Evolutionary conservation across 2,888 invertebrate species (phyloP).

Genomic region (Tribolium freemani): DNA sequence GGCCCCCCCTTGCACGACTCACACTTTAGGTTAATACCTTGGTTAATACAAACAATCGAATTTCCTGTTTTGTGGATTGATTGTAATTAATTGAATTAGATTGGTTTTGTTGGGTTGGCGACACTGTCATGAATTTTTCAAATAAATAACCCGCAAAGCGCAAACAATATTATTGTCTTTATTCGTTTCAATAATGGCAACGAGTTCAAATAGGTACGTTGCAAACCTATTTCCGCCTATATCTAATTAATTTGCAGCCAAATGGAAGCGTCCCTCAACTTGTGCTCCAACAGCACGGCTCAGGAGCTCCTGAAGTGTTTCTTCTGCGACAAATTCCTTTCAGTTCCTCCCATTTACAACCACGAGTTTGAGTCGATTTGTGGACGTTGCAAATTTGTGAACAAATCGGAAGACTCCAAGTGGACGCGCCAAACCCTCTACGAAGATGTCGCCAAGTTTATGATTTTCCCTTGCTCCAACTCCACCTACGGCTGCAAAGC

Average conservation of each 20-base stretch:
- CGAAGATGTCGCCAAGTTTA: slow-evolving; percentile 40
- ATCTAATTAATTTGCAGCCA: neutral
- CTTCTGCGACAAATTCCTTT: slow-evolving; percentile 29
- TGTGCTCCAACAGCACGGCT: neutral
- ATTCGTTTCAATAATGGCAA: neutral
- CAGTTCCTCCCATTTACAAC: slow-evolving; percentile 26
- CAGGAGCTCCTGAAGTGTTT: slow-evolving; percentile 22
- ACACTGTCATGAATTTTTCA: neutral
- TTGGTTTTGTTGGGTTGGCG: neutral
- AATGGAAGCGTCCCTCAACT: neutral
- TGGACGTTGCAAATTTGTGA: slow-evolving; percentile 17
- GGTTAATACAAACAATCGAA: too few relatives aligned
- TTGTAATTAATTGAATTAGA: too few relatives aligned
- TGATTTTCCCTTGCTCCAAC: slow-evolving; percentile 35
- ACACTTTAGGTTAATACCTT: too few relatives aligned
- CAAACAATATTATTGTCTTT: neutral
- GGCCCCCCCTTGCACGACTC: too few relatives aligned
- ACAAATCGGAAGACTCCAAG: slow-evolving; percentile 7
- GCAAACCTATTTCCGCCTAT: neutral
- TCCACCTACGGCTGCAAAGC: slow-evolving; percentile 7
- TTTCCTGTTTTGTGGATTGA: too few relatives aligned
- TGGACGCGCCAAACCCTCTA: slow-evolving; percentile 34
- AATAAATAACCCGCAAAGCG: neutral
- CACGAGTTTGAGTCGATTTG: slow-evolving; percentile 21
- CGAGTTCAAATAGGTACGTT: neutral